phyloP scores from a whole-genome alignment of 2,888 invertebrate species.

The Apantesis nais region DNA sequence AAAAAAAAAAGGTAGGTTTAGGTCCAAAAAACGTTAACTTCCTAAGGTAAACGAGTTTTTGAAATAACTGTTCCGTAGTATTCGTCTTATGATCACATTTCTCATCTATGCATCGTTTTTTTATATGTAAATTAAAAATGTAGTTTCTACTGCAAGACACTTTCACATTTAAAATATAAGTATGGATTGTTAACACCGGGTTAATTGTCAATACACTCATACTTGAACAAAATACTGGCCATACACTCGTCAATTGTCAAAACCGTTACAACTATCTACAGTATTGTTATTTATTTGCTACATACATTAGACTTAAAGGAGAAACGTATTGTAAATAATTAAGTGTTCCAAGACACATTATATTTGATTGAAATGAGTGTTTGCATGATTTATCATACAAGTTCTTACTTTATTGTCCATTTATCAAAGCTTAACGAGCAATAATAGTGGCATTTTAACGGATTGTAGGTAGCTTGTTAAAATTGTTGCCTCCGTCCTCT shows the following conservation, averaged over 20 bases:
- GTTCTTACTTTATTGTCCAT: constrained; percentile 75
- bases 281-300: background rate
- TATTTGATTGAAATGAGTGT: constrained; percentile 26
- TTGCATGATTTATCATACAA: constrained; percentile 64
- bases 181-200: too few species aligned
- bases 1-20: too few species aligned
- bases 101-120: background rate
- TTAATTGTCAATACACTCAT: too few species aligned
- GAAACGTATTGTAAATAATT: constrained; percentile 13
- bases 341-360: constrained; percentile 15
- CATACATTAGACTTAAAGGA: constrained; percentile 1
- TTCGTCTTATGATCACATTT: background rate
- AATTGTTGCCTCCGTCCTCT: constrained; percentile 57
- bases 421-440: constrained; percentile 76
- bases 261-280: background rate
- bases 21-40: too few species aligned
- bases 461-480: constrained; percentile 66
- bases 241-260: too few species aligned
- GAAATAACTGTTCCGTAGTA: background rate
- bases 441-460: constrained; percentile 69
- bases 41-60: background rate
- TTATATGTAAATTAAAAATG: too few species aligned
- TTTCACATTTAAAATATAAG: too few species aligned
- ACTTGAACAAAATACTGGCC: too few species aligned
- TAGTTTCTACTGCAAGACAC: too few species aligned